A percentile compares a stretch with the other conserved stretches of the same genome.
Evolutionary conservation across 2,797 vertebrate genomes (phyloP).

Genomic region (Morelia viridis): DNA sequence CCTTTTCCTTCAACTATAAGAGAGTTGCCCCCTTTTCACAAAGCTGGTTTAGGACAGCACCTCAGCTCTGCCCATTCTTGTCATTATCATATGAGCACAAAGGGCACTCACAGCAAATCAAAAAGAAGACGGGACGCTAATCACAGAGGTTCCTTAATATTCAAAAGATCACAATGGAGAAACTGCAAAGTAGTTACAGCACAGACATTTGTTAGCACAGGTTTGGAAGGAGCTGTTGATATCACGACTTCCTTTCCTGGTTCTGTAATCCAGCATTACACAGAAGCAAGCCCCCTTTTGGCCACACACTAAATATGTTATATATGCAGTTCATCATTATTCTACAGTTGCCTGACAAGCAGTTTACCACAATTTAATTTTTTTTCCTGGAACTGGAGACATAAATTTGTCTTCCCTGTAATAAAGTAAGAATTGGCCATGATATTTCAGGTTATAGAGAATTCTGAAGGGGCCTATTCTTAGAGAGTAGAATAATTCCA

Average conservation of each 20-base stretch:
- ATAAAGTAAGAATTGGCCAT: neutral
- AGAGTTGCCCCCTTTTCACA: neutral
- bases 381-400: neutral
- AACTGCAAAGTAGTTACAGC: neutral
- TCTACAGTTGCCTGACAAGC: neutral
- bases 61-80: neutral
- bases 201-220: neutral
- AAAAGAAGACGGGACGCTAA: neutral
- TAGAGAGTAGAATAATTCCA: neutral
- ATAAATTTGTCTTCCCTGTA: neutral
- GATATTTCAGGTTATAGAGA: neutral
- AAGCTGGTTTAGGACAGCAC: neutral
- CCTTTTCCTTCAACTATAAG: slow-evolving; percentile 38
- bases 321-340: neutral
- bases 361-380: neutral
- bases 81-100: neutral
- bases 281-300: neutral
- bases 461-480: neutral
- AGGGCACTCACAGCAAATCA: neutral
- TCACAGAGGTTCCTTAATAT: neutral
- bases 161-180: neutral
- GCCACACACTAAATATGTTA: neutral
- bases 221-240: neutral
- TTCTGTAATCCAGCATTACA: neutral
- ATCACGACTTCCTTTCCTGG: neutral